A percentile compares a stretch with the other conserved stretches of the same genome.
Conservation (phyloP, 2,888 invertebrate species). For the Phaonia tiefii region DNA sequence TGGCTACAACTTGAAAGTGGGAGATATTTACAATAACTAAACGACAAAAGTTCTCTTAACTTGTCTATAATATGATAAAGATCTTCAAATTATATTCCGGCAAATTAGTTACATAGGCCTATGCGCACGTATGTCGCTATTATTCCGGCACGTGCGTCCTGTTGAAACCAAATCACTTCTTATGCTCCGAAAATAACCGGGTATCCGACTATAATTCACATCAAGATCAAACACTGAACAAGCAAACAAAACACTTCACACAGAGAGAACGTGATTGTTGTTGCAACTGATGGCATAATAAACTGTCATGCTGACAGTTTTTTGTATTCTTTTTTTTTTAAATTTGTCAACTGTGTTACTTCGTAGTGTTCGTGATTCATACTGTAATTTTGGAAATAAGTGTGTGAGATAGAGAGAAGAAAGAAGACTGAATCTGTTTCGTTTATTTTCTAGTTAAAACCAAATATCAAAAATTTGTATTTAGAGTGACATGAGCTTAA, state of each 20-base stretch:
- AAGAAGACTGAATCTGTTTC: neutral
- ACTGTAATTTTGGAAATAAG: neutral
- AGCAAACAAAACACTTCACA: conserved; percentile 3
- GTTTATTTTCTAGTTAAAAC: conserved; percentile 39
- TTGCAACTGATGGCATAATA: conserved; percentile 54
- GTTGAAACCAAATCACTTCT: too few relatives aligned
- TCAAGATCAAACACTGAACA: neutral
- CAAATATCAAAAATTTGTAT: conserved; percentile 47
- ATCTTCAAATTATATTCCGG: too few relatives aligned
- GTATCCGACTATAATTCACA: neutral
- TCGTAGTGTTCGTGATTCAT: conserved; percentile 14
- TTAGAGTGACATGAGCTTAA: conserved; percentile 52
- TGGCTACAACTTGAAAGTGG: too few relatives aligned
- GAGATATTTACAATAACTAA: too few relatives aligned
- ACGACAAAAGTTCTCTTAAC: too few relatives aligned
- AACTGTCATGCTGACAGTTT: conserved; percentile 61
- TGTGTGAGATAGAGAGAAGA: neutral
- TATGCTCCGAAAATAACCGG: neutral
- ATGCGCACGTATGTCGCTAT: too few relatives aligned
- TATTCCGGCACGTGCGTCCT: too few relatives aligned
- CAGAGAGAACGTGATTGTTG: conserved; percentile 37
- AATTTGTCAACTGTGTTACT: conserved; percentile 36
- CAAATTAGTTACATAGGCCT: too few relatives aligned
- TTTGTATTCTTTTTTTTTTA: conserved; percentile 50
- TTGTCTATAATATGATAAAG: too few relatives aligned